phyloP scores from a whole-genome alignment of 2,888 invertebrate species.

The Tetragonisca angustula region DNA sequence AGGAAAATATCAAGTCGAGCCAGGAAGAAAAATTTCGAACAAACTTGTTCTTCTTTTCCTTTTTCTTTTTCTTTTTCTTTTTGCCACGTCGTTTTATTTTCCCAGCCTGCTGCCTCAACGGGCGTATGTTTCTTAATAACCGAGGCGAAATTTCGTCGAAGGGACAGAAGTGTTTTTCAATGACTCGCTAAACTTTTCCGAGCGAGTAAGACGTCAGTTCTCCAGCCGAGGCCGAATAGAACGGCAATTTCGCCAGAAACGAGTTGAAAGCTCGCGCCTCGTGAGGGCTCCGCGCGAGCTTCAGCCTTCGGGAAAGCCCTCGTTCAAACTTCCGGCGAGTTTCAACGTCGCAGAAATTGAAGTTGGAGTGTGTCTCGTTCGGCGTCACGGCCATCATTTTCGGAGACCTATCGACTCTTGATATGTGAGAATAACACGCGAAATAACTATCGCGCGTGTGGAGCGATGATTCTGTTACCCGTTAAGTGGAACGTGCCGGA shows the following conservation, averaged over 20 bases:
- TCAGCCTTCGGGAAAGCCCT: constrained; percentile 53
- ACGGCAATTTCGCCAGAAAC: constrained; percentile 66
- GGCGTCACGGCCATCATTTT: constrained; percentile 64
- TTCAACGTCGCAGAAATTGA: constrained; percentile 68
- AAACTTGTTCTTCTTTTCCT: too few relatives aligned
- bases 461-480: too few relatives aligned
- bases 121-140: constrained; percentile 47
- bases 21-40: too few relatives aligned
- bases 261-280: constrained; percentile 66
- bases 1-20: too few relatives aligned
- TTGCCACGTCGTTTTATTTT: neutral
- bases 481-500: neutral
- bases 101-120: neutral
- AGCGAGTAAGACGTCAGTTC: constrained; percentile 60
- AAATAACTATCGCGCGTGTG: constrained; percentile 7
- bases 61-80: too few relatives aligned
- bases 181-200: constrained; percentile 64
- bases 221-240: constrained; percentile 59
- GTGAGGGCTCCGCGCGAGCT: constrained; percentile 58
- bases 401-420: constrained; percentile 45
- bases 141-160: constrained; percentile 41
- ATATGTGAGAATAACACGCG: constrained; percentile 38
- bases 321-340: constrained; percentile 67
- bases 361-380: constrained; percentile 61
- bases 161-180: constrained; percentile 56